phyloP scores from a whole-genome alignment of 2,888 invertebrate genomes.

The Rhaphigaster nebulosa region DNA sequence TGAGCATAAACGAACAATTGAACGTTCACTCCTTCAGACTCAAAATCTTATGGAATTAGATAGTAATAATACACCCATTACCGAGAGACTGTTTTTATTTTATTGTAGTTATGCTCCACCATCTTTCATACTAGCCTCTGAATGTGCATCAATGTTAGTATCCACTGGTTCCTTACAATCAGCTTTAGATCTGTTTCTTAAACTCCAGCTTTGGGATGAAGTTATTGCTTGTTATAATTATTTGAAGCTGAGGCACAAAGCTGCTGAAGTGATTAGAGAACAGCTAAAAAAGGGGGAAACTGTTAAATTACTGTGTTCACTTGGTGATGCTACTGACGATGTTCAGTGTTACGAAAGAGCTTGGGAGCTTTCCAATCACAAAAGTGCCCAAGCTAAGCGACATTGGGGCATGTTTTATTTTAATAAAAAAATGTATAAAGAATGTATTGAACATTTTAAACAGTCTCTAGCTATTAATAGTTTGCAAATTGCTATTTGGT shows the following conservation, averaged over 20 bases:
- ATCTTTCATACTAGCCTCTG: slow-evolving; percentile 82
- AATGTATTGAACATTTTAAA: slow-evolving; percentile 86
- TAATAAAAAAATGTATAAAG: slow-evolving; percentile 80
- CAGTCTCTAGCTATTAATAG: slow-evolving; percentile 88
- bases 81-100: slow-evolving; percentile 73
- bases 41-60: slow-evolving; percentile 62
- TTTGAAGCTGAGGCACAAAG: slow-evolving; percentile 88
- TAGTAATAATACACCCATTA: slow-evolving; percentile 66
- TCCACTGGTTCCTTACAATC: slow-evolving; percentile 87
- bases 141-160: slow-evolving; percentile 83
- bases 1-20: slow-evolving; percentile 84
- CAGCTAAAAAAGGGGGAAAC: slow-evolving; percentile 84
- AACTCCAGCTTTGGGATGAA: slow-evolving; percentile 90
- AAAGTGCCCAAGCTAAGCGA: slow-evolving; percentile 87
- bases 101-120: slow-evolving; percentile 82
- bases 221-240: slow-evolving; percentile 92
- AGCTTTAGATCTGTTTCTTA: slow-evolving; percentile 83
- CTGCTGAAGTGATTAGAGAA: slow-evolving; percentile 88
- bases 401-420: slow-evolving; percentile 90
- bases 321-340: slow-evolving; percentile 90
- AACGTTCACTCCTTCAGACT: slow-evolving; percentile 79
- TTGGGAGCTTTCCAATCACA: slow-evolving; percentile 87
- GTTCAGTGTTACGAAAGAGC: slow-evolving; percentile 86
- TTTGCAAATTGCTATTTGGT: slow-evolving; percentile 89
- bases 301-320: slow-evolving; percentile 87